Conservation (phyloP, 2,797 vertebrate species). For the Hippoglossus hippoglossus region DNA sequence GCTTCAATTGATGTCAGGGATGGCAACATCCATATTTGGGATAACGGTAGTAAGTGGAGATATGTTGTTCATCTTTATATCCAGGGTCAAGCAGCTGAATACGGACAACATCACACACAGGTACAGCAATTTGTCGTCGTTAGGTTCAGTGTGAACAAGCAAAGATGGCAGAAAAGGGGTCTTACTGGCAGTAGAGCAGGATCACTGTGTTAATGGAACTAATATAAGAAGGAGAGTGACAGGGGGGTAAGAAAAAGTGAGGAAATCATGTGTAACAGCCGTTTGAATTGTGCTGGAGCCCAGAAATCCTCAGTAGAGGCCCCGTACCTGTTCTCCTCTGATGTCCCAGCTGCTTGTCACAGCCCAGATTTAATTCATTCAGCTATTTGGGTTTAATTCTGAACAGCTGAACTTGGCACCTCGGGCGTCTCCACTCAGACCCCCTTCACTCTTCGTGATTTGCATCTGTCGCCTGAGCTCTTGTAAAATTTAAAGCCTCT, state of each 20-base stretch:
- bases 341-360: slow-evolving; percentile 24
- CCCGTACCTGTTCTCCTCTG: not conserved
- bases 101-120: too few relatives aligned
- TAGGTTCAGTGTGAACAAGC: too few relatives aligned
- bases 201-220: not conserved
- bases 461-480: slow-evolving; percentile 26
- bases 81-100: too few relatives aligned
- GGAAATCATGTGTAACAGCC: not conserved
- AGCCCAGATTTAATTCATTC: slow-evolving; percentile 34
- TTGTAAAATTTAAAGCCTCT: slow-evolving; percentile 24
- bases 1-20: too few relatives aligned
- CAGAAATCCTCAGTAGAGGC: slow-evolving; percentile 12
- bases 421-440: not conserved
- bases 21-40: too few relatives aligned
- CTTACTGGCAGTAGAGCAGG: too few relatives aligned
- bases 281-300: slow-evolving; percentile 12
- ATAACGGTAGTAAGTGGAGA: too few relatives aligned
- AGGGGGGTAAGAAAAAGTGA: not conserved
- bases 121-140: too few relatives aligned
- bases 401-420: slow-evolving; percentile 12
- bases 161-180: too few relatives aligned
- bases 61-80: too few relatives aligned
- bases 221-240: not conserved
- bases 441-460: slow-evolving; percentile 21
- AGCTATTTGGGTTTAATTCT: slow-evolving; percentile 24